A percentile compares a stretch with the other conserved stretches of the same genome.
These are phyloP conservation scores for Clanis bilineata DNA, from an alignment of 2,888 invertebrate genomes.

Conservation along the genomic window DNA sequence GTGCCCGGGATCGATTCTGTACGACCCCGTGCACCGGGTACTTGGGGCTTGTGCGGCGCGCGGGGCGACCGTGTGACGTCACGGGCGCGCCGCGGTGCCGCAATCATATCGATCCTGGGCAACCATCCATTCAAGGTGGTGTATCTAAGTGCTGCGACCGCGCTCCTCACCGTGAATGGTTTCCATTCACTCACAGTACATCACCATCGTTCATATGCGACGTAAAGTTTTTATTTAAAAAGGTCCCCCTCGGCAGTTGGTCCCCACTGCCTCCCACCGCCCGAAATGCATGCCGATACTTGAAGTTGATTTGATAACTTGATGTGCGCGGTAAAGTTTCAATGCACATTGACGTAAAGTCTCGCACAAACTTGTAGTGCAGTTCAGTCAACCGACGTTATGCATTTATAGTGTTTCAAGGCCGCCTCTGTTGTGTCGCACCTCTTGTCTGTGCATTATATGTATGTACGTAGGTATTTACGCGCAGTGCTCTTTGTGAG, in stretches of 20 bases:
- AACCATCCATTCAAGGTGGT: neutral
- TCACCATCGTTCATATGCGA: neutral
- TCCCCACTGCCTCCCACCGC: neutral
- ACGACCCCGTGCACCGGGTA: conserved; percentile 36
- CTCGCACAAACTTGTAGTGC: neutral
- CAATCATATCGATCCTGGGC: conserved; percentile 31
- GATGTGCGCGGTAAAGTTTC: neutral
- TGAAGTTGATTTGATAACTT: neutral
- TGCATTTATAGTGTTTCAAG: neutral
- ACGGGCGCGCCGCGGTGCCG: conserved; percentile 47
- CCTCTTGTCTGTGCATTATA: no score
- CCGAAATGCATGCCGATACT: neutral
- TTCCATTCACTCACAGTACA: neutral
- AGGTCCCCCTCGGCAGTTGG: neutral
- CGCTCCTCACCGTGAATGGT: neutral
- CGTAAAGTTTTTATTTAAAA: neutral
- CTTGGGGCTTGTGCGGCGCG: conserved; percentile 22
- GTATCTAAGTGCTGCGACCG: conserved; percentile 26
- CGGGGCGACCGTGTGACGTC: conserved; percentile 48
- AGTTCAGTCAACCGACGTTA: neutral
- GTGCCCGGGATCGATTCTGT: conserved; percentile 45
- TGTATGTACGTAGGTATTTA: no score
- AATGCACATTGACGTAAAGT: neutral
- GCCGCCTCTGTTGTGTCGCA: neutral
- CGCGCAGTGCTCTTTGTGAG: neutral